A percentile compares a stretch with the other conserved stretches of the same genome.
Conservation (phyloP, 2,113 vertebrate species). For the Lagopus leucura region DNA sequence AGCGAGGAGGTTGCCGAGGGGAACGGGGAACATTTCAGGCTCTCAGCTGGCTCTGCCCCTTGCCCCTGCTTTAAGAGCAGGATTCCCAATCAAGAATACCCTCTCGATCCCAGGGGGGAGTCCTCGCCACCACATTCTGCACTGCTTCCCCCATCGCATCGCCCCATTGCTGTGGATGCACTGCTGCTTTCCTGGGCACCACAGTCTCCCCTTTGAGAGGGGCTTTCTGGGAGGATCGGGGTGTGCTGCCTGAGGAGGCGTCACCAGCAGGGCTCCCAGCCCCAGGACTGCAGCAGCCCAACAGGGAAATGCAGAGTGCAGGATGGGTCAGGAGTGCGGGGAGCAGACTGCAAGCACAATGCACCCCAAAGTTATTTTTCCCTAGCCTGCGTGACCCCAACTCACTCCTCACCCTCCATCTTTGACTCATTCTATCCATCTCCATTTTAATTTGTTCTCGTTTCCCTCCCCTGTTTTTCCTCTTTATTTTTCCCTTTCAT, state of each 20-base stretch:
- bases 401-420: slow-evolving; percentile 34
- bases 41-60: slow-evolving; percentile 35
- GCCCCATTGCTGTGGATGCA: background rate
- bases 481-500: slow-evolving; percentile 63
- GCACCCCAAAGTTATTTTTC: slow-evolving; percentile 34
- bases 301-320: background rate
- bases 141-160: slow-evolving; percentile 15
- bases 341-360: background rate
- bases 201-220: background rate
- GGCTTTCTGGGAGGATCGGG: background rate
- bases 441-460: slow-evolving; percentile 55
- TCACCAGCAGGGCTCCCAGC: background rate
- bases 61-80: slow-evolving; percentile 44
- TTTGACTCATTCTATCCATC: slow-evolving; percentile 70
- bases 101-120: slow-evolving; percentile 53
- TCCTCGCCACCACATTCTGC: slow-evolving; percentile 24
- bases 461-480: slow-evolving; percentile 19
- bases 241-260: background rate
- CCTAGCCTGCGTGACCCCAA: background rate
- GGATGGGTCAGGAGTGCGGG: background rate
- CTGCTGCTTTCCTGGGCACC: background rate
- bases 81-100: slow-evolving; percentile 52
- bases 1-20: background rate
- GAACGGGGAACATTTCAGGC: slow-evolving; percentile 40
- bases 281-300: background rate